A percentile compares a stretch with the other conserved stretches of the same genome.
Conservation (phyloP, 2,797 vertebrate species). For the Darevskia nairensis region DNA sequence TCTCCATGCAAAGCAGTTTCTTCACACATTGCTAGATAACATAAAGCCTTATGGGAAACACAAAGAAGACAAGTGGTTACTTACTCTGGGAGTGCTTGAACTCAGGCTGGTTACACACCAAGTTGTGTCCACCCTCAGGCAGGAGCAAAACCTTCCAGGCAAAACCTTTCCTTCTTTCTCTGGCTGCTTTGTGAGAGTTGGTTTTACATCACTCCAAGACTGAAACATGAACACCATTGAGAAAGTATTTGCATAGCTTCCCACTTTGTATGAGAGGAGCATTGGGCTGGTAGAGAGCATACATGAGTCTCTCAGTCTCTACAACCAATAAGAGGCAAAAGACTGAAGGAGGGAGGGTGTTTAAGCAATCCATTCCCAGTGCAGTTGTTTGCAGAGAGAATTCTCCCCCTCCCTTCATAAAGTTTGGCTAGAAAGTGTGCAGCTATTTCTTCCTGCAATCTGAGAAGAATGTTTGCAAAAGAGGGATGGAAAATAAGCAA, state of each 20-base stretch:
- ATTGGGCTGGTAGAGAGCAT: neutral
- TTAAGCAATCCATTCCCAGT: neutral
- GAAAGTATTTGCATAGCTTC: neutral
- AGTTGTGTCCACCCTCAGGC: conserved; percentile 37
- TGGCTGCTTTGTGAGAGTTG: conserved; percentile 71
- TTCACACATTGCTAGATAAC: neutral
- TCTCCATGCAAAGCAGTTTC: too few relatives aligned
- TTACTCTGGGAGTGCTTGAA: conserved; percentile 67
- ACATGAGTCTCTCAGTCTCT: neutral
- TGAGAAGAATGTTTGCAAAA: neutral
- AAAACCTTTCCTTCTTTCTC: conserved; percentile 66
- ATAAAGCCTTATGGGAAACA: neutral
- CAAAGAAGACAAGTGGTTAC: conserved; percentile 45
- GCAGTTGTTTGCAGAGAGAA: neutral
- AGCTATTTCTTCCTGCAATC: neutral
- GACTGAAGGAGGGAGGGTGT: neutral
- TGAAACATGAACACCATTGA: neutral
- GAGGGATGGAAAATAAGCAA: neutral
- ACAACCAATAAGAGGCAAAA: neutral
- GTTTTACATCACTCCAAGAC: neutral
- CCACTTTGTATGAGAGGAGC: neutral
- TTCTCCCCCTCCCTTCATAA: neutral
- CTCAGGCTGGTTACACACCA: neutral
- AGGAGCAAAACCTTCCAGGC: conserved; percentile 49
- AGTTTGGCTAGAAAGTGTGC: neutral